Evolutionary conservation across 2,113 vertebrate genomes (phyloP), one percentile per base, ranked within the genome.

Genomic region (Tenebrosternarchus preto): DNA sequence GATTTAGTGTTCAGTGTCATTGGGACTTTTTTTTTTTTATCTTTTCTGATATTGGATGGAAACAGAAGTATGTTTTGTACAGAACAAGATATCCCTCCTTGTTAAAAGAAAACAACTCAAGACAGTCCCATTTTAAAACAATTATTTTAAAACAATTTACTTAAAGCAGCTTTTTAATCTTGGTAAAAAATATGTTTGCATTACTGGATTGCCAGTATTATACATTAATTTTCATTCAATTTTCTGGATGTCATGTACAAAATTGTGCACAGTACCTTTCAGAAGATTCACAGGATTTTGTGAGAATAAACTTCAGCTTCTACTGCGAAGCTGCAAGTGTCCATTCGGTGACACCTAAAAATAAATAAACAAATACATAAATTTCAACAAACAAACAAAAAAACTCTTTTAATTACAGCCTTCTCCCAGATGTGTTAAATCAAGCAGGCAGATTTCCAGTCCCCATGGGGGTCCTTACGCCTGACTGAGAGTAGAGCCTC

Each of bases 401-500:
- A 27, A 61, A 6, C 24, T 76, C 4, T 31, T 53, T 76, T 76
- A 55, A 64, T 25, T 22, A 15, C 22, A 11, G 29, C 24, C 36
- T 50, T 50, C 43, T 39, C 22, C 33, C 27, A 55, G 27, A 43
- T 61, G 53, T 67, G 39, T 25, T 24, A 22, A 56, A 63, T 29
- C 5, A 67, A 82, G 57, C 59, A 73, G 63, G 27, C 16, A 24
- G 43, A 63, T 79, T 75, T 8, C 9, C 76, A 76, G 22, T 71
- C 53, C n/a, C 17, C 36, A 55, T 27, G 56, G 33, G n/a, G 29
- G 31, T 59, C 24, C 20, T 80, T 56, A 63, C 68, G 71, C 22
- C 57, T 75, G 68, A 67, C 71, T 39, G 68, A 80, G 55, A 76
- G 73, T 29, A 66, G 66, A 46, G 53, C 31, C 29, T 46, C 5